phyloP scores from a whole-genome alignment of 1,140 invertebrate species.

The Brachionus asplanchnoidis region DNA sequence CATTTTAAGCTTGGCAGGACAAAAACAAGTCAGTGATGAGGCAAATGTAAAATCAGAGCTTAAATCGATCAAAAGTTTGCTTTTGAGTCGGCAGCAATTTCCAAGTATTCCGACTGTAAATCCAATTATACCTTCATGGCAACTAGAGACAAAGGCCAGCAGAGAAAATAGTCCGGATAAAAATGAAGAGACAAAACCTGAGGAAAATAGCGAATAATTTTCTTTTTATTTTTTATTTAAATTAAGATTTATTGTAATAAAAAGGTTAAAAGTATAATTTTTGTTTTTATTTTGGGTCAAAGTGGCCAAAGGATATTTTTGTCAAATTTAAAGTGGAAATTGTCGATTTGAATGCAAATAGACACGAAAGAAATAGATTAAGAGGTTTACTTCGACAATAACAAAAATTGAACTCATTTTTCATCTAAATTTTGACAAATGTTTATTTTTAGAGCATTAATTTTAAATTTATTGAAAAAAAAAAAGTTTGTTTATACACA shows the following conservation, averaged over 20 bases:
- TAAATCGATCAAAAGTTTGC: constrained; percentile 8
- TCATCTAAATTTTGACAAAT: background rate
- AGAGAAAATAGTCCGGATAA: background rate
- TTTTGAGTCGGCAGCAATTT: constrained; percentile 30
- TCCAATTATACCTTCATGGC: constrained; percentile 21
- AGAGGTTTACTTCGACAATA: background rate
- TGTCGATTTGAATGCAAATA: background rate
- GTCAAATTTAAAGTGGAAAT: background rate
- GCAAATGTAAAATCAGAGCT: constrained; percentile 8
- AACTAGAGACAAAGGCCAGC: background rate
- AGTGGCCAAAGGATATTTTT: background rate
- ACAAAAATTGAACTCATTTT: background rate
- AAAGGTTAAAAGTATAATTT: background rate
- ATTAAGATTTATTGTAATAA: background rate
- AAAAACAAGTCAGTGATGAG: background rate
- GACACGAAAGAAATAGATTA: constrained; percentile 18
- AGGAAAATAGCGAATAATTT: background rate
- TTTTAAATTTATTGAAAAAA: background rate
- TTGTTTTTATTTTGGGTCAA: background rate
- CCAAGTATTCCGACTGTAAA: constrained; percentile 10
- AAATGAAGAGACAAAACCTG: background rate
- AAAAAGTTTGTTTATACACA: background rate
- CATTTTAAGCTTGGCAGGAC: background rate
- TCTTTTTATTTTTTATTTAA: background rate
- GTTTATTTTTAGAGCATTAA: background rate